phyloP scores from a whole-genome alignment of 2,797 vertebrate genomes.

The Microchirus variegatus region DNA sequence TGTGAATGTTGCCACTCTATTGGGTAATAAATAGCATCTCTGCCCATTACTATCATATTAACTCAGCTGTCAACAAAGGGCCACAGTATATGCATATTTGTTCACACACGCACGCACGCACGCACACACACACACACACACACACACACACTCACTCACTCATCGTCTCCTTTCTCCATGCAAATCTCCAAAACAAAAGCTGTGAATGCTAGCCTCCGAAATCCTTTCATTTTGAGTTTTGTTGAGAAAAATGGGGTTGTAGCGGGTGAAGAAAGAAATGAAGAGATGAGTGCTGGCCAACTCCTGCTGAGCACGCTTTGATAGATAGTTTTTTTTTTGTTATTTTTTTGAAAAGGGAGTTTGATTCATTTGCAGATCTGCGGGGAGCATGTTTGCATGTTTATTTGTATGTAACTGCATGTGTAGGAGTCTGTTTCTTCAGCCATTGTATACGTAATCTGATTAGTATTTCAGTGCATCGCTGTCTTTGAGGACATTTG shows the following conservation, averaged over 20 bases:
- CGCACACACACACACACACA: neutral
- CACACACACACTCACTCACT: neutral
- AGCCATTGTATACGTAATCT: slow-evolving; percentile 5
- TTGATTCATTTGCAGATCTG: slow-evolving; percentile 59
- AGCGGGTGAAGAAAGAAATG: slow-evolving; percentile 49
- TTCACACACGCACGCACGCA: slow-evolving; percentile 3
- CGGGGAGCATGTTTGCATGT: slow-evolving; percentile 24
- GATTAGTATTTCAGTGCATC: slow-evolving; percentile 1
- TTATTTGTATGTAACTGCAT: slow-evolving; percentile 33
- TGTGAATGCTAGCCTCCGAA: slow-evolving; percentile 63
- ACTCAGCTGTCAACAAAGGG: slow-evolving; percentile 65
- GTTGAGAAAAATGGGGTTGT: slow-evolving; percentile 42
- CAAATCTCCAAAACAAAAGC: slow-evolving; percentile 72
- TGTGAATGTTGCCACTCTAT: slow-evolving; percentile 36
- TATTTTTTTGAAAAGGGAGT: slow-evolving; percentile 51
- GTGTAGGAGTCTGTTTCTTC: slow-evolving; percentile 11
- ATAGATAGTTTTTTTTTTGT: slow-evolving; percentile 54
- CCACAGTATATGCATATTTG: slow-evolving; percentile 15
- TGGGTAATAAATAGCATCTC: slow-evolving; percentile 65
- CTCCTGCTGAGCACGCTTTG: slow-evolving; percentile 64
- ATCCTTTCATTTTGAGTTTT: slow-evolving; percentile 65
- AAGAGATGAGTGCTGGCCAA: slow-evolving; percentile 53
- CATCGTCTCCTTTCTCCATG: slow-evolving; percentile 53
- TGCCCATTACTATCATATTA: slow-evolving; percentile 69
- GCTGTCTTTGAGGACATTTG: neutral